Evolutionary conservation across 1,140 invertebrate genomes (phyloP).

Genomic region (Bombus affinis): DNA sequence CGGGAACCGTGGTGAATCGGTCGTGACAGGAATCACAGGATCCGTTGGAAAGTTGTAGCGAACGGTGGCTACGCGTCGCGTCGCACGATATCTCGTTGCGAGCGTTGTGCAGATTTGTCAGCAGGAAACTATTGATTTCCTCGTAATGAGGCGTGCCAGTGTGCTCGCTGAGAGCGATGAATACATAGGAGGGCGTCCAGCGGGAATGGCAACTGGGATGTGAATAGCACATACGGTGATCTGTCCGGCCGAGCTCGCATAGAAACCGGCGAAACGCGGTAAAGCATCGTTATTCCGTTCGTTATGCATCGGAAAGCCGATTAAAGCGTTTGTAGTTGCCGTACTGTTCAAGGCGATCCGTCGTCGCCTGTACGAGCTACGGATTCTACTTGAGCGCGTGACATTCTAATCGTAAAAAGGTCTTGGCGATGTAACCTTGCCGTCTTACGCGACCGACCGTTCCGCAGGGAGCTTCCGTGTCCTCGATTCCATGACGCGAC

Average conservation of each 20-base stretch:
- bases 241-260: constrained; percentile 10
- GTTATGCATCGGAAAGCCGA: constrained; percentile 13
- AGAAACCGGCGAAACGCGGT: constrained; percentile 30
- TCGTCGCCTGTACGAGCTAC: background rate
- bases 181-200: constrained; percentile 19
- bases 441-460: background rate
- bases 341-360: background rate
- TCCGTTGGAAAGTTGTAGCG: background rate
- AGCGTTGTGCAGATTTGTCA: constrained; percentile 68
- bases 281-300: constrained; percentile 24
- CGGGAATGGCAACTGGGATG: constrained; percentile 48
- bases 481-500: constrained; percentile 23
- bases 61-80: background rate
- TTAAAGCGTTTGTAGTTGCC: background rate
- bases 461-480: constrained; percentile 26
- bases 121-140: constrained; percentile 72
- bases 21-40: constrained; percentile 3
- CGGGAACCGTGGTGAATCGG: background rate
- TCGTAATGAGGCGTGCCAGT: constrained; percentile 72
- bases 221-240: constrained; percentile 32
- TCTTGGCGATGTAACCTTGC: constrained; percentile 8
- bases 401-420: background rate
- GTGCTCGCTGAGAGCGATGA: constrained; percentile 33
- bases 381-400: too few species aligned
- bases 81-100: constrained; percentile 18